Evolutionary conservation across 2,113 vertebrate genomes (phyloP), one percentile per base, ranked within the genome.

Genomic region (Myxocyprinus asiaticus): DNA sequence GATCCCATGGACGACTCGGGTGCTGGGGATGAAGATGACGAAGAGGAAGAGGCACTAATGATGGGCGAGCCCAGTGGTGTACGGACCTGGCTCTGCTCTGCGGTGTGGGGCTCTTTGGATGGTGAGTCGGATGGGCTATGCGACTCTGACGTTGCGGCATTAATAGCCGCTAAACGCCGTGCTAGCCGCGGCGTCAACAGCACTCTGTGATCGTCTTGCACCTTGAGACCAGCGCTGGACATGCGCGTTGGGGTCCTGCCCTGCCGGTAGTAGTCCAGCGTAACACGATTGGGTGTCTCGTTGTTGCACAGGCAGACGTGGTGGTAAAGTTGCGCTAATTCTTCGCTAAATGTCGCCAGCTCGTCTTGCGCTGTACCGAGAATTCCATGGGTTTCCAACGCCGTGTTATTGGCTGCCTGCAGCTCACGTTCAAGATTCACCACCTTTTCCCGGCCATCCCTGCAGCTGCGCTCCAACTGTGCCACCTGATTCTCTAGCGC

Each of bases 291-390:
- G 4, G 98, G 98, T 0, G 96, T 99, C 91, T 99, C 98, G 0
- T 99, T 98, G 88, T 99, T 99, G 91, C 98, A 99, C 70, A 99
- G 91, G 90, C 98, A 99, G 56, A 99, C 96, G 0, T 99, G 98
- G 86, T 99, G 96, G 86, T 99, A 99, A 14, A 99, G 95, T 91
- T 98, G 96, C 9, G 97, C 98, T 3, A 99, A 89, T 84, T 99
- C 98, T 88, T 99, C 98, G 0, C 98, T 99, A 61, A 98, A 96
- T 0, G 91, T 96, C 86, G 97, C 95, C 88, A 99, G 86, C 88
- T 99, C 97, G 0, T 99, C 98, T 85, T 99, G 96, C 70, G 96
- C 95, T 0, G 94, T 91, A 48, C 94, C 96, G 79, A 99, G 88
- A 8, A 95, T 96, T 61, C 87, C 94, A 70, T 96, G 95, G 85